Evolutionary conservation across 2,888 invertebrate genomes (phyloP).

Genomic region (Metalampra italica): DNA sequence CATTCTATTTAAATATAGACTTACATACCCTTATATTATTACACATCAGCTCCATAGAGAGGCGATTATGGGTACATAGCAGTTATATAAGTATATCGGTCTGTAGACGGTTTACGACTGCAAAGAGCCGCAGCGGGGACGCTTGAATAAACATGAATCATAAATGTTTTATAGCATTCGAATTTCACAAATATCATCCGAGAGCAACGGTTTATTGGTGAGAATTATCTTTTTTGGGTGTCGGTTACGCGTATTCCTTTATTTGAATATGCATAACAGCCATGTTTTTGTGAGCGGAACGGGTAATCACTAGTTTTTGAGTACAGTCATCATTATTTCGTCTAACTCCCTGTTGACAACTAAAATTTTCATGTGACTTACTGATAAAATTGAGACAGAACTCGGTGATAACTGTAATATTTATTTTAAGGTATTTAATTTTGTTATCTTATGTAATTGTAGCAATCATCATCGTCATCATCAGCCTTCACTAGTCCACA

Average conservation of each 20-base stretch:
- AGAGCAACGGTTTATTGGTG: constrained; percentile 9
- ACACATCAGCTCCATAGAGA: constrained; percentile 6
- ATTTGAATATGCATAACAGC: neutral
- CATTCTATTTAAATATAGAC: too few relatives aligned
- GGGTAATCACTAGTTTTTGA: too few relatives aligned
- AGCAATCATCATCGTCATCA: too few relatives aligned
- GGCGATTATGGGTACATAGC: constrained; percentile 25
- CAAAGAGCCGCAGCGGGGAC: constrained; percentile 23
- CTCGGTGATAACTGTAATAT: too few relatives aligned
- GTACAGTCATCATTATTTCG: too few relatives aligned
- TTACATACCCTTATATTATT: neutral
- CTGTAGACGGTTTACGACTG: constrained; percentile 32
- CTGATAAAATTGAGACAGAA: too few relatives aligned
- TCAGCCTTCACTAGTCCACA: too few relatives aligned
- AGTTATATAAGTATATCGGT: constrained; percentile 20
- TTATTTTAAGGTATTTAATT: too few relatives aligned
- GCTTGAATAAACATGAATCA: constrained; percentile 58
- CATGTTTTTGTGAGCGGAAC: neutral
- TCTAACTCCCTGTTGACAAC: too few relatives aligned
- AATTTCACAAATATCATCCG: constrained; percentile 25
- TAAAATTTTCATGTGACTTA: too few relatives aligned
- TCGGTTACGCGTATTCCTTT: neutral
- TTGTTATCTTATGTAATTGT: too few relatives aligned
- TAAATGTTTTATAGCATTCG: constrained; percentile 42
- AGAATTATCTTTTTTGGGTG: constrained; percentile 6